Evolutionary conservation across 2,888 invertebrate genomes (phyloP).

Genomic region (Trachelus iudaicus): DNA sequence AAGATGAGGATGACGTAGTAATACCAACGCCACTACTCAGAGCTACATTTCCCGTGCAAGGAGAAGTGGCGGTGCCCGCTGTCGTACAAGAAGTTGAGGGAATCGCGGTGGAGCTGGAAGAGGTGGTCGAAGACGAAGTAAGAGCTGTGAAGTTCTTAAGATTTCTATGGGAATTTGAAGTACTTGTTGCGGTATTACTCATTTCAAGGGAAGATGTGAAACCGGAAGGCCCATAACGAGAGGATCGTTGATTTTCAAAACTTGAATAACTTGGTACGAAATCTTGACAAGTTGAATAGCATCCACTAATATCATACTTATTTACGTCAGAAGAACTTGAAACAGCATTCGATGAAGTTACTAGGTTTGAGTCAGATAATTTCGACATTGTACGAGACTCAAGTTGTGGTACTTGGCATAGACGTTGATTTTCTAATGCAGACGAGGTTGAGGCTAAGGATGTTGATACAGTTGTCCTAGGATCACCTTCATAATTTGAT

Average conservation of each 20-base stretch:
- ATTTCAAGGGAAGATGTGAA: background rate
- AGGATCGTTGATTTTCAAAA: slow-evolving; percentile 21
- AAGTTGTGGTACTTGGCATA: background rate
- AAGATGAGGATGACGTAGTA: background rate
- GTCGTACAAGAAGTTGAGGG: background rate
- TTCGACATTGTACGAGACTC: background rate
- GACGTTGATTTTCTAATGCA: background rate
- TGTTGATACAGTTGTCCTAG: background rate
- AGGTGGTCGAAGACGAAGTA: background rate
- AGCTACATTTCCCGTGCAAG: background rate
- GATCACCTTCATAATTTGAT: background rate
- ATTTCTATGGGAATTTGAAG: slow-evolving; percentile 13
- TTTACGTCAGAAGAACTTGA: background rate
- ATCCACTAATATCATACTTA: slow-evolving; percentile 36
- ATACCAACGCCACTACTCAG: background rate
- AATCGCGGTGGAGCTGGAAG: background rate
- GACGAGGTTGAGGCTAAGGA: background rate
- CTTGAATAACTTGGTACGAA: slow-evolving; percentile 46
- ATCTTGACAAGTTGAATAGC: slow-evolving; percentile 42
- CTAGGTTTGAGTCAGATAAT: background rate
- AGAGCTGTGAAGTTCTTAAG: slow-evolving; percentile 4
- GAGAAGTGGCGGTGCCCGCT: background rate
- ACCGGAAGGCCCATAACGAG: background rate
- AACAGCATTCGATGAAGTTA: background rate
- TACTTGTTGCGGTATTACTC: background rate